Conservation (phyloP, 2,888 invertebrate genomes). For the Lepetodrilus schrolli region DNA sequence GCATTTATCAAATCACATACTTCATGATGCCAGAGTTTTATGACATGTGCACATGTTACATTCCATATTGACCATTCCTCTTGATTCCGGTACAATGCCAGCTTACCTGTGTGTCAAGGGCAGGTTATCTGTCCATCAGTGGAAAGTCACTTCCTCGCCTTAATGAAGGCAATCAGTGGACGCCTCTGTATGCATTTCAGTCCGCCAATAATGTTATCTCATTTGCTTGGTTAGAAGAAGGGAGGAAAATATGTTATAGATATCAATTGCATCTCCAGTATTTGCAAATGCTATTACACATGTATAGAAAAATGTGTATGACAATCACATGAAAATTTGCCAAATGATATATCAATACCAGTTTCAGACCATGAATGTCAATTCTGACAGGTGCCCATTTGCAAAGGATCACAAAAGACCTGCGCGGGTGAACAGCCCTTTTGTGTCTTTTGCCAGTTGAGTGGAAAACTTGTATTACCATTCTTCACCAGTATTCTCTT, state of each 20-base stretch:
- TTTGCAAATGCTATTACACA: neutral
- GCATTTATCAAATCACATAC: constrained; percentile 26
- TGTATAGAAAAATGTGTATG: constrained; percentile 2
- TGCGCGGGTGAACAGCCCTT: neutral
- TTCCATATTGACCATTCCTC: constrained; percentile 9
- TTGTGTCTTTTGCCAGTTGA: neutral
- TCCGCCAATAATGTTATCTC: neutral
- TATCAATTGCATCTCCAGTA: neutral
- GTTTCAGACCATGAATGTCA: constrained; percentile 22
- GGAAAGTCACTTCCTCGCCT: neutral
- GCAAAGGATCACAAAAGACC: constrained; percentile 9
- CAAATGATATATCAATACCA: constrained; percentile 22
- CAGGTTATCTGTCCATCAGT: constrained; percentile 19
- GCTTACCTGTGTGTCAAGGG: constrained; percentile 22
- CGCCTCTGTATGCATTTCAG: neutral
- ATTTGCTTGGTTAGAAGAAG: neutral
- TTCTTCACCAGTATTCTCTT: neutral
- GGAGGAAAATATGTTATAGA: neutral
- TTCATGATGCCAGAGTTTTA: constrained; percentile 3
- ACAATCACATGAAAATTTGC: constrained; percentile 25
- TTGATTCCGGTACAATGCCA: neutral
- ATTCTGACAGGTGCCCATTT: constrained; percentile 21
- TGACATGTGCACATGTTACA: constrained; percentile 21
- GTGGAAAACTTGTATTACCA: neutral
- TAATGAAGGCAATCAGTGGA: constrained; percentile 2